phyloP scores from a whole-genome alignment of 2,888 invertebrate genomes.

The Eulithis prunata region DNA sequence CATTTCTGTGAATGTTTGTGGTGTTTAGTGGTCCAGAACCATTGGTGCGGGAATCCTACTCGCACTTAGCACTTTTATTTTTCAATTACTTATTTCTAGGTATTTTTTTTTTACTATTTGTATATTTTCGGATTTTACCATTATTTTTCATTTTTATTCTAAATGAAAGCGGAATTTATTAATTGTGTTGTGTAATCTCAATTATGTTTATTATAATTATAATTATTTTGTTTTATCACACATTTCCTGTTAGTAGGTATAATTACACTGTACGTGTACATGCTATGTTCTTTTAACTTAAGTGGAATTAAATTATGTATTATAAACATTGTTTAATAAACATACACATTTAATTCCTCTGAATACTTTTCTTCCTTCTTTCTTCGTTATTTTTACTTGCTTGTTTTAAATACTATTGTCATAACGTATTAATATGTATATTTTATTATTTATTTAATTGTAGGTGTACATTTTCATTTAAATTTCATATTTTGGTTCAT shows the following conservation, averaged over 20 bases:
- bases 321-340: too few relatives aligned
- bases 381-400: not conserved
- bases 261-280: too few relatives aligned
- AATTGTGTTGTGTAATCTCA: constrained; percentile 24
- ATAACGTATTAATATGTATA: not conserved
- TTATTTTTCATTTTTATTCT: constrained; percentile 5
- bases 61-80: not conserved
- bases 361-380: not conserved
- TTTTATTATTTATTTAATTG: constrained; percentile 1
- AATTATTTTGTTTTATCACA: constrained; percentile 11
- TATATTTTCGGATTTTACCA: constrained; percentile 13
- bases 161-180: constrained; percentile 11
- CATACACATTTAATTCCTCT: not conserved
- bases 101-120: not conserved
- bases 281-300: not conserved
- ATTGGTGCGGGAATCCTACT: not conserved
- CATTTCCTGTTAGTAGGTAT: constrained; percentile 15
- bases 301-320: too few relatives aligned
- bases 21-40: not conserved
- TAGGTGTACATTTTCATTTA: not conserved
- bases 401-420: too few relatives aligned
- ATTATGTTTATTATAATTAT: constrained; percentile 10
- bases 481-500: not conserved
- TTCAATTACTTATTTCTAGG: not conserved
- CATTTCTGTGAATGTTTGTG: not conserved